Evolutionary conservation across 2,797 vertebrate genomes (phyloP).

Genomic region (Phaenicophaeus curvirostris): DNA sequence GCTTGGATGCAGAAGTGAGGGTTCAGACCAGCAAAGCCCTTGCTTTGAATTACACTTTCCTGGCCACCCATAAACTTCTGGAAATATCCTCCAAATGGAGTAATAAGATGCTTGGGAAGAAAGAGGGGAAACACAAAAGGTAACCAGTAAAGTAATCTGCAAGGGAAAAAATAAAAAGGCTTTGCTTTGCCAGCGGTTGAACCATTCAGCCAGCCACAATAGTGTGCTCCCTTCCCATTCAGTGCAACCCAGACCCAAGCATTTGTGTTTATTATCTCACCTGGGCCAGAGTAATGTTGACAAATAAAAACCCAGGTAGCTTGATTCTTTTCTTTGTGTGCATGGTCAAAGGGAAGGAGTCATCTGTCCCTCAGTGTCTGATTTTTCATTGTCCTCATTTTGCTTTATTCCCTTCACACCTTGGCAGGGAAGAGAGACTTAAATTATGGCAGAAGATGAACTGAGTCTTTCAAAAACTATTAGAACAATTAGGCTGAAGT

Average conservation of each 20-base stretch:
- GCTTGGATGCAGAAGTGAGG: background rate
- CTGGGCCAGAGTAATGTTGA: background rate
- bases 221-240: background rate
- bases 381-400: background rate
- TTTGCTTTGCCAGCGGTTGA: background rate
- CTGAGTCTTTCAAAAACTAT: background rate
- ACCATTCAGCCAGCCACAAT: slow-evolving; percentile 14
- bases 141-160: background rate
- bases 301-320: background rate
- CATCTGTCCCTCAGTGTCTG: background rate
- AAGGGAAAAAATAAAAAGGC: background rate
- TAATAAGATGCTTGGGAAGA: background rate
- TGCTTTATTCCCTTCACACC: background rate
- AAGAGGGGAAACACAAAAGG: background rate
- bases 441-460: background rate
- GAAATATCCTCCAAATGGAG: background rate
- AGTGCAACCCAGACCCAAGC: background rate
- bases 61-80: background rate
- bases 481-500: background rate
- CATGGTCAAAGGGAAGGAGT: background rate
- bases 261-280: slow-evolving; percentile 27
- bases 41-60: background rate
- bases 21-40: background rate
- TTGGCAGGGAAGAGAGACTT: background rate
- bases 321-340: background rate